These are phyloP conservation scores for Argyresthia goedartella DNA, from an alignment of 2,888 invertebrate genomes.

Conservation along the genomic window DNA sequence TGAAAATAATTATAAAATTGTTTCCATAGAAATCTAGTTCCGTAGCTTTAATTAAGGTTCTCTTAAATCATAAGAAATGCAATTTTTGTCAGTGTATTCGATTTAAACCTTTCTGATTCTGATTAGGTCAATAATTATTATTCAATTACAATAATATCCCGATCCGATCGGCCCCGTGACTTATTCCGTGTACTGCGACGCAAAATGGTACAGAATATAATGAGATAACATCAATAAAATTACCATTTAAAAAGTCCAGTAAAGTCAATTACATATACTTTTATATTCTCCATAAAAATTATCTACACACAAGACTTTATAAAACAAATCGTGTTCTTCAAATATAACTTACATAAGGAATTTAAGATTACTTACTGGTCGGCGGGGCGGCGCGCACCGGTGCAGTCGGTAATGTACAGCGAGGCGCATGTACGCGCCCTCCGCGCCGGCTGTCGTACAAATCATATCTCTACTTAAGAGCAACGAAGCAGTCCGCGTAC, in stretches of 20 bases:
- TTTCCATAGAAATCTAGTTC: slow-evolving; percentile 44
- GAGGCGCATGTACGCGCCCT: not conserved
- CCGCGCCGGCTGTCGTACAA: not conserved
- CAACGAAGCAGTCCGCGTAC: slow-evolving; percentile 4
- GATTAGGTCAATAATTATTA: too few relatives aligned
- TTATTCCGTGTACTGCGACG: not conserved
- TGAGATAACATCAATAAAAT: slow-evolving; percentile 6
- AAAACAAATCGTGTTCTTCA: slow-evolving; percentile 58
- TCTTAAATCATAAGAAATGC: slow-evolving; percentile 40
- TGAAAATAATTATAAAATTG: not conserved
- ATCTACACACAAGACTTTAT: slow-evolving; percentile 67
- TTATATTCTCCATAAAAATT: slow-evolving; percentile 68
- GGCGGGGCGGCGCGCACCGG: not conserved
- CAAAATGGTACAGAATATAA: not conserved
- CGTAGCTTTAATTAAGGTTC: slow-evolving; percentile 50
- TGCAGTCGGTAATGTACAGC: not conserved
- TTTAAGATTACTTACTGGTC: slow-evolving; percentile 17
- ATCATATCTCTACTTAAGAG: not conserved
- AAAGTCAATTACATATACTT: slow-evolving; percentile 60
- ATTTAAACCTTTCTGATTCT: too few relatives aligned
- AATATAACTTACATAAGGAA: slow-evolving; percentile 50
- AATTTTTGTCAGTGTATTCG: too few relatives aligned
- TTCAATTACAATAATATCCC: too few relatives aligned
- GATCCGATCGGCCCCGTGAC: too few relatives aligned
- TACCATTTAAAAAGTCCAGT: slow-evolving; percentile 40